Evolutionary conservation across 2,113 vertebrate species (phyloP), one percentile per base, ranked within the genome.

Genomic region (Phalacrocorax pelagicus): DNA sequence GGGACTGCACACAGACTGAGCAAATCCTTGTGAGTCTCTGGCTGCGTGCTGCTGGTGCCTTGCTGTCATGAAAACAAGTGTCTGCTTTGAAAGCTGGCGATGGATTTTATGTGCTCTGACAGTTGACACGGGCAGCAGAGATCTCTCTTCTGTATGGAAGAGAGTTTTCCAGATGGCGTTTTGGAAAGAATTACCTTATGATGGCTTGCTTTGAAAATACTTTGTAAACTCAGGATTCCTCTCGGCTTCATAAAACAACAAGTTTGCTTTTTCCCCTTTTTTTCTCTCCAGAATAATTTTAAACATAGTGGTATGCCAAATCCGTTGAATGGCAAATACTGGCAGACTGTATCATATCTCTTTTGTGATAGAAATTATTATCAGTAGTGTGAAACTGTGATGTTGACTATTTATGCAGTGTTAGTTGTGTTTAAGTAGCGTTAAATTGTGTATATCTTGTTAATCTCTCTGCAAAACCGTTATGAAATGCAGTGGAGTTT

Each of bases 1-100:
- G 10, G 88, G 61, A n/a, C 26, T 3, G 10, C 2, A 0, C 27
- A 4, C 0, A 1, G 65, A 78, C 47, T 9, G 0, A 49, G 36
- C 40, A n/a, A 32, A 93, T 62, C 73, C 85, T 71, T 9, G 0
- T 44, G 74, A 75, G 61, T 47, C 36, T 71, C 13, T 2, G 11
- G 23, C 51, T 78, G 26, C 5, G 4, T 4, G 5, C 70, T 86
- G 79, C 38, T 24, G 59, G 32, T 62, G 59, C 70, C 73, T 61
- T 52, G 15, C 32, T 23, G 8, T 49, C 36, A 11, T 44, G 46
- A 36, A 83, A 95, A 79, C 86, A 78, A 73, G 51, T 0, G 10
- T 49, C 80, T n/a, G 82, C 86, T 38, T 52, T 38, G 59, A 81
- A 80, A 83, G 12, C 8, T 3, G 2, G 19, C 9, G 0, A 36